Evolutionary conservation across 2,888 invertebrate species (phyloP).

Genomic region (Gisinianus flammeolus): DNA sequence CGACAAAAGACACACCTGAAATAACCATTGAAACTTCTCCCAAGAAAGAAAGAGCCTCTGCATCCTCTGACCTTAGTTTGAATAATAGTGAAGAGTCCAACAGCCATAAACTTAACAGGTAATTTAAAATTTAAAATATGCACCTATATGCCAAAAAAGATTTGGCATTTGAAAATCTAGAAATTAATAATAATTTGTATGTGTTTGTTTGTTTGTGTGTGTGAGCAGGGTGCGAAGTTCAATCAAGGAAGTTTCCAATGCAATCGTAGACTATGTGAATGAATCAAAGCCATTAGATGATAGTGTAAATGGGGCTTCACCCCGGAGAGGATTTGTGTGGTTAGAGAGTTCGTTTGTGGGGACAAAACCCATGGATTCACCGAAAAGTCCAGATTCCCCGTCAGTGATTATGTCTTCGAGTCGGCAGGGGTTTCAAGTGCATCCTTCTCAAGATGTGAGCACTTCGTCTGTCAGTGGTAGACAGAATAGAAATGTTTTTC

Average conservation of each 20-base stretch:
- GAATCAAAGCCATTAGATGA: slow-evolving; percentile 59
- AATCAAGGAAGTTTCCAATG: slow-evolving; percentile 90
- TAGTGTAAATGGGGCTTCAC: slow-evolving; percentile 62
- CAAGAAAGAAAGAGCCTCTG: slow-evolving; percentile 39
- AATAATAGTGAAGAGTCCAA: slow-evolving; percentile 57
- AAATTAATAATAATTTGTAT: neutral
- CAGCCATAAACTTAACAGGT: slow-evolving; percentile 58
- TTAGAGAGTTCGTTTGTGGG: slow-evolving; percentile 91
- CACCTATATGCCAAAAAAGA: neutral
- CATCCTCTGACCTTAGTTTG: slow-evolving; percentile 56
- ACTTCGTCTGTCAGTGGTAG: slow-evolving; percentile 5
- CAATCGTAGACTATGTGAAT: slow-evolving; percentile 86
- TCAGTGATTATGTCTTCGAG: slow-evolving; percentile 55
- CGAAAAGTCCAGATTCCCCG: slow-evolving; percentile 74
- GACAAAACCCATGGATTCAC: slow-evolving; percentile 78
- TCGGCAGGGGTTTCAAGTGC: slow-evolving; percentile 11
- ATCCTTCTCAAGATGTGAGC: neutral
- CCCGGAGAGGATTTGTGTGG: slow-evolving; percentile 72
- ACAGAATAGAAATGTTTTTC: slow-evolving; percentile 35
- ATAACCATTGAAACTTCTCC: slow-evolving; percentile 43
- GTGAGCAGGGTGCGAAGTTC: slow-evolving; percentile 75
- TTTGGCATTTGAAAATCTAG: neutral
- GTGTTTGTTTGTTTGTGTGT: neutral
- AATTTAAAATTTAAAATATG: neutral
- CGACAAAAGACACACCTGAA: slow-evolving; percentile 13